These are phyloP conservation scores for Nemotelus pantherinus DNA, from an alignment of 2,888 invertebrate species.

Conservation along the genomic window DNA sequence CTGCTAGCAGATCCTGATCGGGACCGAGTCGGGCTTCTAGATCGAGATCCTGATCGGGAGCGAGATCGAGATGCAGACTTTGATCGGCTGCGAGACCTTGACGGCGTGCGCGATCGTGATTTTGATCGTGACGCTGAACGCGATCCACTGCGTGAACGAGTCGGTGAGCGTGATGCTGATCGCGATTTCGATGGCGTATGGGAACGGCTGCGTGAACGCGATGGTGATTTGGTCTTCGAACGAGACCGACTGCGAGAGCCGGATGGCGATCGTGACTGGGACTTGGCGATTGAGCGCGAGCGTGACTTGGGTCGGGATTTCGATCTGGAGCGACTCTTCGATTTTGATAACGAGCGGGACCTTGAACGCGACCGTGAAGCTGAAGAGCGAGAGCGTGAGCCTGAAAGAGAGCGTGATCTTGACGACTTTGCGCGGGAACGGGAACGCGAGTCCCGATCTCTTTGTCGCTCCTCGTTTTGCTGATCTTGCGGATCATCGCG, in stretches of 20 bases:
- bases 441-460: slow-evolving; percentile 47
- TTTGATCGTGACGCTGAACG: slow-evolving; percentile 58
- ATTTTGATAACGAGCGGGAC: slow-evolving; percentile 48
- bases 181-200: slow-evolving; percentile 52
- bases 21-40: slow-evolving; percentile 53
- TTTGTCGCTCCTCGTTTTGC: slow-evolving; percentile 57
- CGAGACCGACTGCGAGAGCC: slow-evolving; percentile 56
- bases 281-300: slow-evolving; percentile 56
- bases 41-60: slow-evolving; percentile 52
- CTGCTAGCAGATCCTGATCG: slow-evolving; percentile 62
- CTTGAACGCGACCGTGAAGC: slow-evolving; percentile 54
- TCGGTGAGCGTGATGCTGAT: slow-evolving; percentile 53
- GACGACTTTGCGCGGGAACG: slow-evolving; percentile 52
- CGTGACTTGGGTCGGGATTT: slow-evolving; percentile 59
- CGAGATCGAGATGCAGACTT: slow-evolving; percentile 56
- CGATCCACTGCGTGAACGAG: slow-evolving; percentile 56
- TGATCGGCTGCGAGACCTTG: slow-evolving; percentile 57
- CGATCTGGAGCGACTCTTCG: slow-evolving; percentile 55
- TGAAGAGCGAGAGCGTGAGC: slow-evolving; percentile 59
- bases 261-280: slow-evolving; percentile 57
- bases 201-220: slow-evolving; percentile 64
- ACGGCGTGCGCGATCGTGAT: slow-evolving; percentile 56
- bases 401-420: slow-evolving; percentile 57
- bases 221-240: slow-evolving; percentile 50
- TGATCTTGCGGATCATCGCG: slow-evolving; percentile 51